Evolutionary conservation across 1,140 invertebrate genomes (phyloP).

Genomic region (Aphelinus atriplicis): DNA sequence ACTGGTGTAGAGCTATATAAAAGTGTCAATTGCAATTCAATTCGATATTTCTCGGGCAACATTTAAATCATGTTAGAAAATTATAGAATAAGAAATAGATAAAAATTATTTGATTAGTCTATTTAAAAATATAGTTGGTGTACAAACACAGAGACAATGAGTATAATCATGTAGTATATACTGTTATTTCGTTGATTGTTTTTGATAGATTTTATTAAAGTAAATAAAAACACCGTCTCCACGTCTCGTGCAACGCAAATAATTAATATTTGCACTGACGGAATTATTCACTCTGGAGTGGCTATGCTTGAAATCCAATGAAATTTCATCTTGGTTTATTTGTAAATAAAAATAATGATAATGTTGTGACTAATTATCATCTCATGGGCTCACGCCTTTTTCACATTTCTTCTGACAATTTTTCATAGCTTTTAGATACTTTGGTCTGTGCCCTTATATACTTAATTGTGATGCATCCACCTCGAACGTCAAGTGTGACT

Average conservation of each 20-base stretch:
- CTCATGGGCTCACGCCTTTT: no score
- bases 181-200: slow-evolving; percentile 65
- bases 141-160: slow-evolving; percentile 36
- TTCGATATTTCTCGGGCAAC: background rate
- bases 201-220: slow-evolving; percentile 64
- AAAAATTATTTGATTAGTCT: slow-evolving; percentile 28
- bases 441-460: no score
- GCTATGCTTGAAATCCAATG: no score
- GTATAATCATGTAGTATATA: slow-evolving; percentile 57
- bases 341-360: slow-evolving; percentile 23
- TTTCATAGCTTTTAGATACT: no score
- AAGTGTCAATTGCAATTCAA: slow-evolving; percentile 53
- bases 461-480: no score
- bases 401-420: no score
- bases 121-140: slow-evolving; percentile 31
- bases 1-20: background rate
- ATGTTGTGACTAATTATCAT: no score
- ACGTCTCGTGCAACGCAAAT: slow-evolving; percentile 54
- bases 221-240: slow-evolving; percentile 50
- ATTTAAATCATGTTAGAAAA: no score
- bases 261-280: background rate
- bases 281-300: no score
- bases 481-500: no score
- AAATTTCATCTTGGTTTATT: background rate
- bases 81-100: slow-evolving; percentile 11